Evolutionary conservation across 2,888 invertebrate species (phyloP).

Genomic region (Melinaea marsaeus): DNA sequence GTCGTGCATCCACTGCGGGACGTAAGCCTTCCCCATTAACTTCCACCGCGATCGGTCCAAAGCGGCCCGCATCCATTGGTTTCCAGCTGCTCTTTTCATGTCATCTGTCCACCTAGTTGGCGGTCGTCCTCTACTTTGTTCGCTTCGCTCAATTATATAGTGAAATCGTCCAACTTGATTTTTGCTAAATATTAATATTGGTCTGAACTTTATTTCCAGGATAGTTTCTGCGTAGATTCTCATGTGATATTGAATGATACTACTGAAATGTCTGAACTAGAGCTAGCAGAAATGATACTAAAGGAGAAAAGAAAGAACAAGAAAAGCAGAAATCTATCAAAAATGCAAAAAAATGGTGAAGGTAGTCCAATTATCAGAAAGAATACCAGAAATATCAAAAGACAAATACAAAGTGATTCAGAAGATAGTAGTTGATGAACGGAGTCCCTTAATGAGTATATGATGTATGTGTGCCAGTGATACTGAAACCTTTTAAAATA

Average conservation of each 20-base stretch:
- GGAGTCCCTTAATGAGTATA: background rate
- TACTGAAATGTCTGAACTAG: slow-evolving; percentile 75
- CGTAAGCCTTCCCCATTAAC: too few relatives aligned
- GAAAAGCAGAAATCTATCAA: slow-evolving; percentile 29
- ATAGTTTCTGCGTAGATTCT: slow-evolving; percentile 81
- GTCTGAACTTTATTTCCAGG: slow-evolving; percentile 58
- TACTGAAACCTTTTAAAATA: too few relatives aligned
- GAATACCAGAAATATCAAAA: slow-evolving; percentile 47
- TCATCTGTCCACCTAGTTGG: too few relatives aligned
- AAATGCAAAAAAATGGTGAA: slow-evolving; percentile 30
- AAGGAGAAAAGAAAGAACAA: slow-evolving; percentile 47
- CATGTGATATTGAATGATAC: slow-evolving; percentile 73
- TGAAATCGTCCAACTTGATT: too few relatives aligned
- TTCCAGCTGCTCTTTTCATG: too few relatives aligned
- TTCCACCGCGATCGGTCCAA: too few relatives aligned
- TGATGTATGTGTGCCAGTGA: slow-evolving; percentile 1
- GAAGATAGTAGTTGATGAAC: slow-evolving; percentile 53
- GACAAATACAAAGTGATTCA: slow-evolving; percentile 67
- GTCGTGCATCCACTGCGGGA: too few relatives aligned
- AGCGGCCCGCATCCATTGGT: too few relatives aligned
- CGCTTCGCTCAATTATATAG: too few relatives aligned
- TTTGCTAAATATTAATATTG: slow-evolving; percentile 15
- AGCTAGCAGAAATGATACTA: slow-evolving; percentile 80
- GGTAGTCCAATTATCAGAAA: slow-evolving; percentile 57
- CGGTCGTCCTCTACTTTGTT: too few relatives aligned